Base-by-base conservation (phyloP, 2,888 invertebrate species). In the Lymantria dispar region DNA sequence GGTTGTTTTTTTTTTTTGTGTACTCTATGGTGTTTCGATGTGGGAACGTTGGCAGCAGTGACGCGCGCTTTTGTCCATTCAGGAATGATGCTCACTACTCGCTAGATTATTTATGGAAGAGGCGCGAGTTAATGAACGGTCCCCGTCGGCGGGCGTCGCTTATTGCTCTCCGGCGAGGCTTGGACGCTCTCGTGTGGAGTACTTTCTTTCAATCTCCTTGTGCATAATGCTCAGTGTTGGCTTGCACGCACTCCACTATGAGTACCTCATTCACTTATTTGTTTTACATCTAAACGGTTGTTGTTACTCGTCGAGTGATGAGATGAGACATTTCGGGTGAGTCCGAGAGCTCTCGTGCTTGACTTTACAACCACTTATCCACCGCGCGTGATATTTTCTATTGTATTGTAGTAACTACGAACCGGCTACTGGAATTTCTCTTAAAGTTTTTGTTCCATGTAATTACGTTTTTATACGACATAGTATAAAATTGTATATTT, bases 201-300 rank as follows among this genome's bases (percentile, higher is more conserved):
- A 83, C 84, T 84, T 87, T 87, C 87, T 87, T 87, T 87, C 88
- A 88, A 85, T 82, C 83, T 83, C 78, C 85, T 84, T 83, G 84
- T 86, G 88, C 85, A 89, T 87, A 88, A 88, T 88, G 85, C 83
- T 76, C 73, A 75, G 77, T 80, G 84, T 80, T 81, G 74, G 80
- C 78, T 78, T 71, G 79, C 82, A 86, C 86, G 86, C 85, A 86
- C 85, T 84, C 79, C 75, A 67, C 69, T 68, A 70, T 63, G 78
- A 83, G 84, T 81, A 80, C 74, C 73, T 76, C 75, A 80, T 87
- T 81, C 85, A 85, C 74, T 76, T 89, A 82, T 89, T 89, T 88
- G 87, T 86, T 85, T 85, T 86, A 78, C 80, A 76, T 81, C 77
- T 85, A 81, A 84, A 82, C 77, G 81, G 74, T 77, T 78, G 77